phyloP scores from a whole-genome alignment of 2,113 vertebrate genomes.

The Cygnus buccinator region DNA sequence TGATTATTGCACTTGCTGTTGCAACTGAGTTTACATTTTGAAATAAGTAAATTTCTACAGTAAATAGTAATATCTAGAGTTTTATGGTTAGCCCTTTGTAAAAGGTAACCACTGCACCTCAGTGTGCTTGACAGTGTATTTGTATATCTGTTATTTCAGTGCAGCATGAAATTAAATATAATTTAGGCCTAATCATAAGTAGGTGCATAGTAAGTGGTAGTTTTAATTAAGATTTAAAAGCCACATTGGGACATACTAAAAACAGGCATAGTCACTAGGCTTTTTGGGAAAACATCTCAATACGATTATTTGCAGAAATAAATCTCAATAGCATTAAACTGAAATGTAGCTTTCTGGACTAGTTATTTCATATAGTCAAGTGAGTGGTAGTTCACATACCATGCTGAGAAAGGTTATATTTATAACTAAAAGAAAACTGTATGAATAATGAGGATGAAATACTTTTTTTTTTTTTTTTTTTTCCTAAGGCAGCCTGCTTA shows the following conservation, averaged over 20 bases:
- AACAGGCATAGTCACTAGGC: background rate
- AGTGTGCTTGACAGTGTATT: background rate
- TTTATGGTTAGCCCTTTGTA: conserved; percentile 14
- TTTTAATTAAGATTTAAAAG: conserved; percentile 39
- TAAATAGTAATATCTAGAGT: background rate
- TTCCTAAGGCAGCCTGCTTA: background rate
- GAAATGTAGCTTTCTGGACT: background rate
- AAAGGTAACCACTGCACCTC: background rate
- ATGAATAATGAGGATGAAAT: background rate
- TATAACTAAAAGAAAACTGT: background rate
- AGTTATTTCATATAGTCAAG: background rate
- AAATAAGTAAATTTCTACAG: background rate
- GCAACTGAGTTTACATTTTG: background rate
- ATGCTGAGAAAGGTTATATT: background rate
- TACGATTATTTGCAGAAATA: background rate
- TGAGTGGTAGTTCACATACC: background rate
- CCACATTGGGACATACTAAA: background rate
- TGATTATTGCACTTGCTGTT: background rate
- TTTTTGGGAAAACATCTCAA: background rate
- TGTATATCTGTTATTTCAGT: background rate
- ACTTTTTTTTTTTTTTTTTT: background rate
- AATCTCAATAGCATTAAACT: background rate
- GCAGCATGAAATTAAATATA: conserved; percentile 3
- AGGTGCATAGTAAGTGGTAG: conserved; percentile 5
- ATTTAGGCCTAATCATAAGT: conserved; percentile 37